Evolutionary conservation across 2,113 vertebrate species (phyloP), one percentile per base, ranked within the genome.

Genomic region (Hippocampus mohnikei): DNA sequence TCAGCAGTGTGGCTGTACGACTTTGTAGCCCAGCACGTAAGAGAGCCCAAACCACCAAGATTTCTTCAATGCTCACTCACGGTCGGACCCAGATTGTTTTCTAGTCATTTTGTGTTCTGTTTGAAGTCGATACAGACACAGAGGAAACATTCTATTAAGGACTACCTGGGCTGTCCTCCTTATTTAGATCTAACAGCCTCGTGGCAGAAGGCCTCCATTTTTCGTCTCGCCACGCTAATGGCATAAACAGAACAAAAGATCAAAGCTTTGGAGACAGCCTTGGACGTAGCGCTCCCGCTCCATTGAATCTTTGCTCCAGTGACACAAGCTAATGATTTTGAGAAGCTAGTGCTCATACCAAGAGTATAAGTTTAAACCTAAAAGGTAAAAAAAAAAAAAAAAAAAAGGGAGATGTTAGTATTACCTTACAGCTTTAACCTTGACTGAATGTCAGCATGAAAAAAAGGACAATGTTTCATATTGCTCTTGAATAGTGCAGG

Each of bases 71-170:
- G 33, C 33, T 37, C 74, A 69, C 81, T 71, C 71, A 59, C 75
- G 82, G 72, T 67, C 75, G 84, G 66, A 73, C 61, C 60, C 73
- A 60, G 74, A 75, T 84, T 79, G 77, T 86, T 85, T 80, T 80
- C 74, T 65, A 81, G 81, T 86, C 73, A 80, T 69, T 79, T 64
- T 66, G 46, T 66, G 42, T 74, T 46, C 77, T 73, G 85, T 89
- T 84, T 89, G 85, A 88, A 86, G 85, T 84, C 71, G 78, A 77
- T 77, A 79, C 73, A 85, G 85, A 85, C 86, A 84, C 79, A 71
- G 77, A 78, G 76, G 81, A 78, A 86, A 78, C 50, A 86, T 82
- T 80, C 74, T 84, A 80, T 86, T 77, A 81, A 37, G 77, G 77
- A 76, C 77, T 82, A 87, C 82, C 88, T 86, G 80, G 78, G 76